Percentiles rank a stretch among this genome's conserved stretches.
phyloP scores from a whole-genome alignment of 2,797 vertebrate species.

The Denticeps clupeoides region DNA sequence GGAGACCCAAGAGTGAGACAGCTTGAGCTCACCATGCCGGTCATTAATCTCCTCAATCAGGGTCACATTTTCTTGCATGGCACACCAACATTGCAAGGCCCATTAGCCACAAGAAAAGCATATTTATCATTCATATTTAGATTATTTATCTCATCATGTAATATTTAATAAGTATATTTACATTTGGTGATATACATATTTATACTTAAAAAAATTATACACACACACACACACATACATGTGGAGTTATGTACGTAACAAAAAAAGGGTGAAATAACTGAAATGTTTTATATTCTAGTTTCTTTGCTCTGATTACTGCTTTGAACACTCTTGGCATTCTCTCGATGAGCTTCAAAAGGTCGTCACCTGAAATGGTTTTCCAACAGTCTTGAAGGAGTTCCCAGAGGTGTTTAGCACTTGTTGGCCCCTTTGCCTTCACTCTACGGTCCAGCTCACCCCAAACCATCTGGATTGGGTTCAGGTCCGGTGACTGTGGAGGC shows the following conservation, averaged over 20 bases:
- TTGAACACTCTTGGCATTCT: too few relatives aligned
- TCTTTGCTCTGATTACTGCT: not conserved
- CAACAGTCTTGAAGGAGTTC: too few relatives aligned
- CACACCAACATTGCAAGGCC: too few relatives aligned
- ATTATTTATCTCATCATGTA: not conserved
- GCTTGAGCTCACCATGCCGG: conserved; percentile 50
- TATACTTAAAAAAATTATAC: not conserved
- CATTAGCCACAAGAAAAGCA: too few relatives aligned
- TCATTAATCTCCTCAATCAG: conserved; percentile 65
- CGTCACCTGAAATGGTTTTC: too few relatives aligned
- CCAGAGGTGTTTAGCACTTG: too few relatives aligned
- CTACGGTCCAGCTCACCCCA: too few relatives aligned
- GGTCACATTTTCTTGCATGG: conserved; percentile 56
- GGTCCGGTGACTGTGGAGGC: too few relatives aligned
- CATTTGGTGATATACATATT: not conserved
- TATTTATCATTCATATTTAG: not conserved
- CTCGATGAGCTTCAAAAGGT: too few relatives aligned
- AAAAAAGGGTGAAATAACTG: not conserved
- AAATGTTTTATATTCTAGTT: not conserved
- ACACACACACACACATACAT: not conserved
- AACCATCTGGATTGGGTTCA: too few relatives aligned
- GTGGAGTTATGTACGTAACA: not conserved
- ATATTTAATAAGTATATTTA: not conserved
- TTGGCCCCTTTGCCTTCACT: too few relatives aligned
- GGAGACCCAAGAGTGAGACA: conserved; percentile 41